A percentile compares a stretch with the other conserved stretches of the same genome.
Evolutionary conservation across 2,113 vertebrate genomes (phyloP).

Genomic region (Silurus glanis): DNA sequence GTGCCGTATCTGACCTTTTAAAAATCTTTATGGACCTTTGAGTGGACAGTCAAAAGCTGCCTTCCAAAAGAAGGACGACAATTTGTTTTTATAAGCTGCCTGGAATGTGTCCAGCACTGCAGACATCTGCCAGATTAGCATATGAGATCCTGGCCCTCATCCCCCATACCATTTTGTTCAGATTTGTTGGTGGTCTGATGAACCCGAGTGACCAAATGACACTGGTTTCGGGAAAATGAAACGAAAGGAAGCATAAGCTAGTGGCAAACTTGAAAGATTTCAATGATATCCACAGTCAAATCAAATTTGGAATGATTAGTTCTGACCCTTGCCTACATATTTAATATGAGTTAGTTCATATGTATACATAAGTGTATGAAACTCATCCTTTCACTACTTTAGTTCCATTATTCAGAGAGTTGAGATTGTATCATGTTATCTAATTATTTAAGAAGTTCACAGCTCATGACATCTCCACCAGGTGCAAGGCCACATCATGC

Average conservation of each 20-base stretch:
- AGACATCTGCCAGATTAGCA: constrained; percentile 79
- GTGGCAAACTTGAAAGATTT: neutral
- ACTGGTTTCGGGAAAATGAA: neutral
- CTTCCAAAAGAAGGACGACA: constrained; percentile 61
- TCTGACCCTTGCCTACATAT: neutral
- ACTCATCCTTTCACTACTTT: neutral
- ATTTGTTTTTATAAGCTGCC: constrained; percentile 73
- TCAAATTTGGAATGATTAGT: neutral
- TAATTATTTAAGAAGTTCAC: no score
- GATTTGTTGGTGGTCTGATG: constrained; percentile 73
- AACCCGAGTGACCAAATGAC: constrained; percentile 27
- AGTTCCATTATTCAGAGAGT: neutral
- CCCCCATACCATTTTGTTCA: constrained; percentile 61
- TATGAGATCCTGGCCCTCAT: constrained; percentile 67
- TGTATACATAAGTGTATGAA: neutral
- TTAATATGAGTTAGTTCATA: neutral
- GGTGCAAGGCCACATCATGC: constrained; percentile 16
- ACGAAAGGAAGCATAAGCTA: neutral
- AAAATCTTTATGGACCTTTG: neutral
- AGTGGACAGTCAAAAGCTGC: constrained; percentile 54
- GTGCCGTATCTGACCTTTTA: constrained; percentile 44
- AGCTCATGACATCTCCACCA: neutral
- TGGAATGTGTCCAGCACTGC: constrained; percentile 72
- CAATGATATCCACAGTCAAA: neutral
- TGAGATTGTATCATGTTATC: neutral